Base-by-base conservation (phyloP, 2,113 vertebrate species). In the Corydoras sp. region DNA sequence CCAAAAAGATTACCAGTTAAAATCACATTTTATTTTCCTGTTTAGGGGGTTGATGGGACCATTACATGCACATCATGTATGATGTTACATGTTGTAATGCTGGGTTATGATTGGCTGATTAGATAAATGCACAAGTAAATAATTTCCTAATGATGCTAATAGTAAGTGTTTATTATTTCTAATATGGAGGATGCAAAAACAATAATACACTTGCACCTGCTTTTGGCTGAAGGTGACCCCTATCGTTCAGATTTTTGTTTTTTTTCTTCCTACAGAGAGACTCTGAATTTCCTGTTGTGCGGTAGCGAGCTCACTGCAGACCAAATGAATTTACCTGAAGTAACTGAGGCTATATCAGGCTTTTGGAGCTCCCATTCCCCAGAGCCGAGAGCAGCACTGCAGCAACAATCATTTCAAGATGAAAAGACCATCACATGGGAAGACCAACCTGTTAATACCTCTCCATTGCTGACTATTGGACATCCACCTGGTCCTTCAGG, bases 321-420 rank as follows among this genome's bases (percentile, higher is more conserved):
- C 76, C 86, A 92, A 58, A 78, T 77, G 35, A 75, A 74, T 0
- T 82, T 91, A 24, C 83, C 91, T 53, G 79, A 89, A n/a, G 85
- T 92, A 77, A 93, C 92, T 0, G 88, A 85, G 0, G 89, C 91
- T 78, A 86, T 94, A 80, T 92, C 89, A 54, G 85, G 86, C 61
- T 78, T 94, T 76, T 93, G 92, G 92, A 88, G 89, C 80, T 88
- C 80, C 64, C 85, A 92, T 51, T 81, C 88, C 0, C 87, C 89
- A 74, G 88, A 92, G 69, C 83, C 48, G 69, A 89, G 84, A 75
- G 75, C 78, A 29, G 71, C 89, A 73, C 82, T 89, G 72, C 86
- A 87, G 80, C 81, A 77, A 69, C 83, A 78, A 72, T 68, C 77
- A 10, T 85, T 87, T 74, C 85, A 81, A 69, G 51, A 72, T 24